Conservation (phyloP, 2,888 invertebrate species). For the Polyommatus icarus region DNA sequence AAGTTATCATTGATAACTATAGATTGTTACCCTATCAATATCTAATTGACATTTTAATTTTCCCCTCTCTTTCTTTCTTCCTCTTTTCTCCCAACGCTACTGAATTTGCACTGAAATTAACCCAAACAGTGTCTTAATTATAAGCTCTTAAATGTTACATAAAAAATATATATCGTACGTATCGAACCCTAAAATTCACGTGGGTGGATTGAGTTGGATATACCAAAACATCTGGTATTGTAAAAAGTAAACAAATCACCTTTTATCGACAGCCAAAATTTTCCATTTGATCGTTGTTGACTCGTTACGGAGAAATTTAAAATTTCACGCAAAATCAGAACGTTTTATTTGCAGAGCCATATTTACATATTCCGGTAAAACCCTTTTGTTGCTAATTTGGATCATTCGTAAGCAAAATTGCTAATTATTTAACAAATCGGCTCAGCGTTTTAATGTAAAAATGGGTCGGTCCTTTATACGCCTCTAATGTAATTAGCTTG, state of each 20-base stretch:
- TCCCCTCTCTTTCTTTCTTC: too few relatives aligned
- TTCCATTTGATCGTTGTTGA: not conserved
- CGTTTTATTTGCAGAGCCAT: not conserved
- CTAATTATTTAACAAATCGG: not conserved
- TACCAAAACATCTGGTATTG: not conserved
- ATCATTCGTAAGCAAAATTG: not conserved
- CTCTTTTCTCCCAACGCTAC: too few relatives aligned
- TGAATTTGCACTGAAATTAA: too few relatives aligned
- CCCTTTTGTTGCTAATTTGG: not conserved
- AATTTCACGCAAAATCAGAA: not conserved
- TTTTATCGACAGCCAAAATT: not conserved
- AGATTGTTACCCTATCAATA: not conserved
- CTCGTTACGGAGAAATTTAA: not conserved
- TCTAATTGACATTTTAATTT: not conserved
- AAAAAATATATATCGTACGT: too few relatives aligned
- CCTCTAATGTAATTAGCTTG: slow-evolving; percentile 76
- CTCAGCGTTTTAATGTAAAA: slow-evolving; percentile 34
- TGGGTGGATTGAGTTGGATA: not conserved
- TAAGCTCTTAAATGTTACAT: too few relatives aligned
- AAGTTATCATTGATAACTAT: not conserved
- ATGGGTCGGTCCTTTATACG: slow-evolving; percentile 42
- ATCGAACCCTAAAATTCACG: not conserved
- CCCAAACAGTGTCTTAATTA: too few relatives aligned
- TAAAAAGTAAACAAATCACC: not conserved
- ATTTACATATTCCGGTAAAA: not conserved